Evolutionary conservation across 1,140 invertebrate species (phyloP).

Genomic region (Aleiodes sp.): DNA sequence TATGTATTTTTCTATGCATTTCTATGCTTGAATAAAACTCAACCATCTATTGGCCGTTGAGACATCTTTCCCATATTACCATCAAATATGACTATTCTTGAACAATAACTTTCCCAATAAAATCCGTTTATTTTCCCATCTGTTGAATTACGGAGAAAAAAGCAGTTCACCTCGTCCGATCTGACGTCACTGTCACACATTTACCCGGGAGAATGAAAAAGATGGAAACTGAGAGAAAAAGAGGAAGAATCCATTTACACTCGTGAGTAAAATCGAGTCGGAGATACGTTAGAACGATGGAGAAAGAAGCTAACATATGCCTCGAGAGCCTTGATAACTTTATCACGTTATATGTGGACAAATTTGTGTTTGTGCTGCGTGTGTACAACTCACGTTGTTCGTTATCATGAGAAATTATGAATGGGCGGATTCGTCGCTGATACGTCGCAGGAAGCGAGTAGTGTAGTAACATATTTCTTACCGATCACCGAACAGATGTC

Average conservation of each 20-base stretch:
- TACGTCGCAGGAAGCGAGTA: slow-evolving; percentile 35
- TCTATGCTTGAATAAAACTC: no score
- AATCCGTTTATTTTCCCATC: no score
- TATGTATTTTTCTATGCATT: no score
- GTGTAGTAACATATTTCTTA: slow-evolving; percentile 41
- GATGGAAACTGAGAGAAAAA: background rate
- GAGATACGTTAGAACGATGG: background rate
- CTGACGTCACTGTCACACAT: background rate
- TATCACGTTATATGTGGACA: no score
- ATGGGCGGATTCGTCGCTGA: slow-evolving; percentile 44
- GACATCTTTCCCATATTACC: no score
- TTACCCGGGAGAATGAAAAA: background rate
- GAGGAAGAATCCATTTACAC: background rate
- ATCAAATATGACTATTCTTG: no score
- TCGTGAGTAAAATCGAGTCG: background rate
- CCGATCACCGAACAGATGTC: slow-evolving; percentile 28
- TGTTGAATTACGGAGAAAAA: no score
- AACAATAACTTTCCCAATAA: no score
- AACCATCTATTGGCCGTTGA: no score
- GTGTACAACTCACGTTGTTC: slow-evolving; percentile 28
- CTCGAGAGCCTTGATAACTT: background rate
- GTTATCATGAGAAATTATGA: slow-evolving; percentile 46
- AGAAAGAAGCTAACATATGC: background rate
- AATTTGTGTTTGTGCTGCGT: no score
- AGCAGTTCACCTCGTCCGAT: slow-evolving; percentile 8